phyloP scores from a whole-genome alignment of 2,888 invertebrate species.

The Margaritifera margaritifera region DNA sequence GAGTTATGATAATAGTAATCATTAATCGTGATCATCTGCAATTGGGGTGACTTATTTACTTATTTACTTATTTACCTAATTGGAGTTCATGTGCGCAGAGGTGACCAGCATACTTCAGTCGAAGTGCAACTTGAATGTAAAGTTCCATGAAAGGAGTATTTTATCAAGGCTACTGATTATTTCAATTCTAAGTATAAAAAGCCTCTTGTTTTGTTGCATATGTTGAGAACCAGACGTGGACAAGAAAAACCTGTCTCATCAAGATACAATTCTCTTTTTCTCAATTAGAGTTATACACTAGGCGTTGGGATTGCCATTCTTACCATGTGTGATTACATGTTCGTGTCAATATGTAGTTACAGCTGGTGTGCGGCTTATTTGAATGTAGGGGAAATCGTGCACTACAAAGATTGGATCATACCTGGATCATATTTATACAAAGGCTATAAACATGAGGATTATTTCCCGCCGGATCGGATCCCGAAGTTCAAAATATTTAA shows the following conservation, averaged over 20 bases:
- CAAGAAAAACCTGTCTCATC: not conserved
- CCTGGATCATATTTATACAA: conserved; percentile 11
- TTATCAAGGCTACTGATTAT: too few relatives aligned
- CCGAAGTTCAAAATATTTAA: too few relatives aligned
- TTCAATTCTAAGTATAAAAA: conserved; percentile 10
- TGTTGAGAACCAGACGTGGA: conserved; percentile 14
- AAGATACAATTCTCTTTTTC: too few relatives aligned
- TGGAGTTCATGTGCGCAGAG: too few relatives aligned
- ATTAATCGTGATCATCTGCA: too few relatives aligned
- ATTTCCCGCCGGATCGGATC: conserved; percentile 10
- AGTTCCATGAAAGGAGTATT: conserved; percentile 7
- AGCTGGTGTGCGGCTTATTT: conserved; percentile 54
- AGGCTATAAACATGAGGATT: conserved; percentile 12
- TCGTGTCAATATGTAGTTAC: conserved; percentile 58
- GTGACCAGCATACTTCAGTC: too few relatives aligned
- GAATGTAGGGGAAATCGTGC: conserved; percentile 37
- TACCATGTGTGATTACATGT: too few relatives aligned
- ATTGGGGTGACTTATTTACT: too few relatives aligned
- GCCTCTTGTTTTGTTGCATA: conserved; percentile 12
- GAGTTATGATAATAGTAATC: too few relatives aligned
- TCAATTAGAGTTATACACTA: not conserved
- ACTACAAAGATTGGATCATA: conserved; percentile 9
- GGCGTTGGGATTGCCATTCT: conserved; percentile 19
- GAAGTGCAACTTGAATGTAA: conserved; percentile 10
- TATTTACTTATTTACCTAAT: too few relatives aligned